Evolutionary conservation across 2,888 invertebrate genomes (phyloP), one percentile per base, ranked within the genome.

Genomic region (Drosophila histrio): DNA sequence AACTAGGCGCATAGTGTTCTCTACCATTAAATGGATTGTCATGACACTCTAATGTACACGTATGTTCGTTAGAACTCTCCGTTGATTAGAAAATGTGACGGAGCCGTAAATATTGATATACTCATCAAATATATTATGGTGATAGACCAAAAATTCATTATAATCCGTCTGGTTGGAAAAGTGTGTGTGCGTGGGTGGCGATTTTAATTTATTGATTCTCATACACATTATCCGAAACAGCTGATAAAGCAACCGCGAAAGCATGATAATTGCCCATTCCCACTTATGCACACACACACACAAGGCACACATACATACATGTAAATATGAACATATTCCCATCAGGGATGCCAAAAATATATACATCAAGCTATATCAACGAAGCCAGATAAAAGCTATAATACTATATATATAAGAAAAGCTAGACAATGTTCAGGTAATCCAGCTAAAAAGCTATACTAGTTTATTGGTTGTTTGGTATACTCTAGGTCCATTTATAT

Each of bases 141-240:
- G 9, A 39, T 9, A 41, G 2, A 1, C 1, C 22, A 38, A 26
- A 47, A 47, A 49, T 47, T 50, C 22, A 15, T 21, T 21, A 8
- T 41, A 43, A 52, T 26, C 15, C 13, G 21, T 13, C 22, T 15
- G 13, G 13, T 19, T n/a, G 13, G 19, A 49, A 17, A 9, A 21
- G 21, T 28, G 19, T 36, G 21, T 38, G 9, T 41, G 44, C 43
- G 62, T 56, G 54, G 44, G 30, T 36, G 50, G 5, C n/a, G 17
- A 2, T 49, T 46, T 22, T 1, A 28, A 30, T 53, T 22, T 75
- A 72, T 72, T 68, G 72, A 67, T 65, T 62, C 22, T 46, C 3
- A 26, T 28, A 52, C 56, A 46, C 59, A 63, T 66, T 64, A 54
- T 47, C 44, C 46, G 6, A 46, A 64, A 61, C 64, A 73, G 70